A percentile compares a stretch with the other conserved stretches of the same genome.
Conservation (phyloP, 2,888 invertebrate genomes). For the Phytoseiulus persimilis region DNA sequence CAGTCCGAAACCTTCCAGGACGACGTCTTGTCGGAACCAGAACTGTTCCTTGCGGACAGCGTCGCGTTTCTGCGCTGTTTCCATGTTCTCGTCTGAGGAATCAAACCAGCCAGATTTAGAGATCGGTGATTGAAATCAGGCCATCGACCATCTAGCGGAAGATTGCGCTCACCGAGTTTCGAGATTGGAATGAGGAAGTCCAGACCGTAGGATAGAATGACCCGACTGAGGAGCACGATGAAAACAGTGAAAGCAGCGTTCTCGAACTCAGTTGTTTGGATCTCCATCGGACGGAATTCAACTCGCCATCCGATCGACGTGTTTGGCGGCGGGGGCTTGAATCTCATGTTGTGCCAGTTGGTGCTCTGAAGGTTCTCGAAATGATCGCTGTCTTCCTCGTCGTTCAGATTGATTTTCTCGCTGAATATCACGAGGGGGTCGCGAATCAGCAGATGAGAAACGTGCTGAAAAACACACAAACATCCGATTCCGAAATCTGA, state of each 20-base stretch:
- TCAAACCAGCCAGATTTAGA: background rate
- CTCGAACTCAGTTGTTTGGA: constrained; percentile 97
- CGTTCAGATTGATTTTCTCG: constrained; percentile 88
- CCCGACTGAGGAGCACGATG: constrained; percentile 87
- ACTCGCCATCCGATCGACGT: constrained; percentile 97
- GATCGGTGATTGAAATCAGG: no score
- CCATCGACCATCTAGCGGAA: background rate
- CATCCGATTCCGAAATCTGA: background rate
- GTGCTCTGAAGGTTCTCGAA: constrained; percentile 99
- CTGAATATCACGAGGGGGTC: constrained; percentile 90
- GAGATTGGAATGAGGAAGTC: constrained; percentile 96
- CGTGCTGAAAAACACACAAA: constrained; percentile 59
- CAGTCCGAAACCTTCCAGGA: constrained; percentile 45
- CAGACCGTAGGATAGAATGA: constrained; percentile 88
- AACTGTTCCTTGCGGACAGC: constrained; percentile 76
- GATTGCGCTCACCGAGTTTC: constrained; percentile 59
- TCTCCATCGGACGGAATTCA: constrained; percentile 94
- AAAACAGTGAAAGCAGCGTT: constrained; percentile 98
- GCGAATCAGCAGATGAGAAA: constrained; percentile 94
- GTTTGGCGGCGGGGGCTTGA: constrained; percentile 86
- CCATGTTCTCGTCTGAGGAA: constrained; percentile 90
- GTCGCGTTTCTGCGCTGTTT: constrained; percentile 79
- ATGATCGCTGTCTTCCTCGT: constrained; percentile 86
- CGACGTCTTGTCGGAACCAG: constrained; percentile 79
- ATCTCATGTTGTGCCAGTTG: constrained; percentile 98